A percentile compares a stretch with the other conserved stretches of the same genome.
Conservation (phyloP, 2,113 vertebrate species). For the Atherinomorus stipes region DNA sequence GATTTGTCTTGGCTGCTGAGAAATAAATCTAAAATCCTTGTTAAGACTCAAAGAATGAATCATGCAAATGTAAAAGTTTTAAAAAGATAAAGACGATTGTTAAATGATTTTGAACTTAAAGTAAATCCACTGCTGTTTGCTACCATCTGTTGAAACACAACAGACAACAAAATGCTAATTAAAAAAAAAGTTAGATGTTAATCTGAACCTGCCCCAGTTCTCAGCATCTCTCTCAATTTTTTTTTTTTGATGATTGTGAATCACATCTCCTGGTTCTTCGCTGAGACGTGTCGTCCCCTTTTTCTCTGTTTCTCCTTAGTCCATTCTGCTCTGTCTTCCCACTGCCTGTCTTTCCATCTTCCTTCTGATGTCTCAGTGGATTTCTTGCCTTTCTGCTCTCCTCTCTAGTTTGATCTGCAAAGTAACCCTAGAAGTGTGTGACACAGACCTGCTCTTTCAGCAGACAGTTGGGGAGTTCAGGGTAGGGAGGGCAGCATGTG, state of each 20-base stretch:
- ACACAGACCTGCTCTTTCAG: slow-evolving; percentile 78
- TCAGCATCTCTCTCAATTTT: slow-evolving; percentile 6
- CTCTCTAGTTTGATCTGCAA: slow-evolving; percentile 71
- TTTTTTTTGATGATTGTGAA: slow-evolving; percentile 31
- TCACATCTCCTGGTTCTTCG: slow-evolving; percentile 39
- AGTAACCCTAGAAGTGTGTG: slow-evolving; percentile 85
- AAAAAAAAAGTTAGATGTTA: slow-evolving; percentile 27
- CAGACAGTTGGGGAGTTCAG: slow-evolving; percentile 53
- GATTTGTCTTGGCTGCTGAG: not conserved
- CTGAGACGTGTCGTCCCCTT: slow-evolving; percentile 23
- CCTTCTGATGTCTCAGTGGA: slow-evolving; percentile 69
- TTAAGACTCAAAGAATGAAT: slow-evolving; percentile 12
- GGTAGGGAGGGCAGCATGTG: slow-evolving; percentile 33
- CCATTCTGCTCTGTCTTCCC: slow-evolving; percentile 48
- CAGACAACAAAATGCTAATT: slow-evolving; percentile 28
- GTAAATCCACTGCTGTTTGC: slow-evolving; percentile 7
- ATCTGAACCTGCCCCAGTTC: slow-evolving; percentile 38
- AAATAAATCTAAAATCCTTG: not conserved
- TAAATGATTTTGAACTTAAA: slow-evolving; percentile 15
- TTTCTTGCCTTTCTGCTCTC: slow-evolving; percentile 77
- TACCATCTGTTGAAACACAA: slow-evolving; percentile 17
- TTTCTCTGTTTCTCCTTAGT: slow-evolving; percentile 20
- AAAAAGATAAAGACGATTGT: slow-evolving; percentile 21
- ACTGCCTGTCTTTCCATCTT: slow-evolving; percentile 51
- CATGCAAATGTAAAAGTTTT: slow-evolving; percentile 18